Conservation (phyloP, 1,140 invertebrate genomes). For the Hylaeus anthracinus region DNA sequence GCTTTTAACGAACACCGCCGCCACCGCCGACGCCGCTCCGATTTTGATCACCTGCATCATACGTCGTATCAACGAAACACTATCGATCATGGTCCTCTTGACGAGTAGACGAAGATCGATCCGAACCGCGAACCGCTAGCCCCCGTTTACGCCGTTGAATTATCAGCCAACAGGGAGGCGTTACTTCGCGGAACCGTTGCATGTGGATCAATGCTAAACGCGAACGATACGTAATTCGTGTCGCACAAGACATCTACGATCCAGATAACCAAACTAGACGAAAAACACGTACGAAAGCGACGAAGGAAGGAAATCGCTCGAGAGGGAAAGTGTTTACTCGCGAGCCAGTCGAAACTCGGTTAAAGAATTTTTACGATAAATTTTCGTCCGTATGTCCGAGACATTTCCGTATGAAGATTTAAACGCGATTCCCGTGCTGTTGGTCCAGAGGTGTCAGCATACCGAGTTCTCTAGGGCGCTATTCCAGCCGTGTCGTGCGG, state of each 20-base stretch:
- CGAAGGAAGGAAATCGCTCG: too few relatives aligned
- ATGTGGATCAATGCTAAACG: neutral
- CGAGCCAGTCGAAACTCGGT: neutral
- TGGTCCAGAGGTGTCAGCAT: neutral
- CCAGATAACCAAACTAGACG: neutral
- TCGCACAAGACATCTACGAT: neutral
- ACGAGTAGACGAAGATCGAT: conserved; percentile 35
- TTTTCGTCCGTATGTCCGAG: too few relatives aligned
- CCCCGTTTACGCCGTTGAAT: neutral
- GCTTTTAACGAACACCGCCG: conserved; percentile 67
- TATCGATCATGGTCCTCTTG: conserved; percentile 30
- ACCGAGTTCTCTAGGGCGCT: neutral
- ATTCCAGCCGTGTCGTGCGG: neutral
- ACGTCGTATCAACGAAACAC: conserved; percentile 15
- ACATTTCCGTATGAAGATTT: neutral
- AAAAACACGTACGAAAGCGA: neutral
- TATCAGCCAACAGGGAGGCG: neutral
- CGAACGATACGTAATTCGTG: neutral
- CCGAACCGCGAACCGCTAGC: neutral
- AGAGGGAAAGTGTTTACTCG: conserved; percentile 1
- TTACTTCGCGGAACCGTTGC: conserved; percentile 12
- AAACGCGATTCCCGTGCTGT: neutral
- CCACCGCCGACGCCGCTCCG: conserved; percentile 8
- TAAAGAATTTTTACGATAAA: too few relatives aligned
- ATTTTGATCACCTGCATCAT: conserved; percentile 48